Evolutionary conservation across 2,888 invertebrate species (phyloP), one percentile per base, ranked within the genome.

Genomic region (Conchocele bisecta): DNA sequence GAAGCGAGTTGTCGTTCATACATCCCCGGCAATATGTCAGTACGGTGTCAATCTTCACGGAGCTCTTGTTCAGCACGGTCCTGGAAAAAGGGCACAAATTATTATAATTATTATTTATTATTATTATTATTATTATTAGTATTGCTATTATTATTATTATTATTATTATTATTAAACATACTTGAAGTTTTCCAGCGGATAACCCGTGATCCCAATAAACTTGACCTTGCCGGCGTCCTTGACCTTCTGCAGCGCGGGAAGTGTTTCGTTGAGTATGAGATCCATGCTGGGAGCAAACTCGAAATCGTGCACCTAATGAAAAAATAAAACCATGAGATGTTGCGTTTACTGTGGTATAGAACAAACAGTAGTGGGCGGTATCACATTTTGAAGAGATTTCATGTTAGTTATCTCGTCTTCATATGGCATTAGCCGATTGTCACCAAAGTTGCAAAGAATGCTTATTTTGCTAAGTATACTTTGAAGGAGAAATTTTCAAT

Each of bases 191-290:
- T 94, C 94, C 9, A 98, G 91, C 1, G 96, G 95, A 91, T 98
- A 98, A 1, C 92, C 92, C 0, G 97, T 97, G 11, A 98, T 89
- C 0, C 98, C 98, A 76, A 98, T 96, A 88, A 93, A 95, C 72
- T 93, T 93, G 0, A 95, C 95, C 86, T 93, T 93, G 9, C 93
- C 93, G 44, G 94, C 93, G 29, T 93, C 93, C 2, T 95, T 95
- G 9, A 95, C 93, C 83, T 94, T 94, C 81, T 95, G 94, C 13
- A 98, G 90, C 0, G 95, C 94, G 3, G 98, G 98, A 39, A 98
- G 90, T 0, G 97, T 97, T 91, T 98, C 97, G 57, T 95, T 95
- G 0, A 97, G 83, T 3, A 98, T 93, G 11, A 95, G 91, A 42
- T 96, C 94, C 22, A 94, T 90, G 73, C 93, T 94, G 6, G 95